Base-by-base conservation (phyloP, 2,797 vertebrate species). In the Sebastes umbrosus region DNA sequence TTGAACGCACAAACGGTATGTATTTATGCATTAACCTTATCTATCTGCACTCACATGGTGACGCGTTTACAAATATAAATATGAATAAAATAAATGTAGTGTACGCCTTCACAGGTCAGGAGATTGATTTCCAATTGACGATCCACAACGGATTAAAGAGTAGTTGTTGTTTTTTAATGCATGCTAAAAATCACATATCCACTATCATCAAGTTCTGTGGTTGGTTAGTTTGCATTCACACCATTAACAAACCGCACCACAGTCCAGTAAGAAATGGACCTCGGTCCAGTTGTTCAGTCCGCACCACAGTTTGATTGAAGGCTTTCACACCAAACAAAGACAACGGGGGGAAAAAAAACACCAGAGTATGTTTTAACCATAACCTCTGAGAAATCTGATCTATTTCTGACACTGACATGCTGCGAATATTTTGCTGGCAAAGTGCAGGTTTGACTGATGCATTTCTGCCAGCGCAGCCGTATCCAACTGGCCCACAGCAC, bases 1-100 rank as follows among this genome's bases (percentile, higher is more conserved):
- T 91, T 99, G 93, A 98, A 99, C 80, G 95, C 98, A 83, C 97
- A 98, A 89, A 97, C 92, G 69, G 97, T 99, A 96, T 77, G 58
- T 20, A 13, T 7, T 31, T 8, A 13, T 18, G 3, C 50, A 18
- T 73, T 11, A 59, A 60, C 27, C 3, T 3, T 4, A 36, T 59
- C 13, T 67, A 59, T 68, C 18, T 60, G 69, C 36, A 16, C 36
- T 22, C 57, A 16, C 24, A 29, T 22, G 11, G 34, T n/a, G 13
- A 25, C 3, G 29, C 18, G 13, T 55, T 52, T 13, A 31, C 25
- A 52, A 31, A 54, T 16, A 22, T 32, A 52, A 54, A 54, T 6
- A 32, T 55, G 14, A 69, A 36, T 70, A 24, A 14, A 22, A 32
- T 22, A 52, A 68, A 27, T 46, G 9, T 20, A 46, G 16, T 16